These are phyloP conservation scores for Pollenia angustigena DNA, from an alignment of 2,888 invertebrate species.

Conservation along the genomic window DNA sequence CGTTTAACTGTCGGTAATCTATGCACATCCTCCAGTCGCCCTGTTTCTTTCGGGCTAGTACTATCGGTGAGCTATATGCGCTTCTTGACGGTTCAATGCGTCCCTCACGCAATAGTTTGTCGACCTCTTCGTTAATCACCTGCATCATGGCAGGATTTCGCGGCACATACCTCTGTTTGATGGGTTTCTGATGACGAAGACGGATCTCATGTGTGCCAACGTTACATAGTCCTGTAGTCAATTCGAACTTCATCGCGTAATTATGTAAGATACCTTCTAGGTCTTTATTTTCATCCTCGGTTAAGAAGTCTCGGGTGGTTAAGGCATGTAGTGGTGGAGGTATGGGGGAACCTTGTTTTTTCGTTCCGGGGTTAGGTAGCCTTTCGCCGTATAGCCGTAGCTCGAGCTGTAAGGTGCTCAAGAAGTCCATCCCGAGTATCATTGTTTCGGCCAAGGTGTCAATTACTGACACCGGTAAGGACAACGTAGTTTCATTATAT, in stretches of 20 bases:
- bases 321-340: neutral
- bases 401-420: neutral
- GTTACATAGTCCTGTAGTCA: neutral
- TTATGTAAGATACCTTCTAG: neutral
- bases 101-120: conserved; percentile 27
- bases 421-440: conserved; percentile 17
- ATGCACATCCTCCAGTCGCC: conserved; percentile 62
- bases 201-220: conserved; percentile 11
- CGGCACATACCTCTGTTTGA: conserved; percentile 61
- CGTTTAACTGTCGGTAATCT: conserved; percentile 47
- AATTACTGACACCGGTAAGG: neutral
- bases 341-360: no score
- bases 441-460: conserved; percentile 4
- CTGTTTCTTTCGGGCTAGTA: conserved; percentile 53
- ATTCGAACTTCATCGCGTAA: neutral
- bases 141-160: conserved; percentile 58
- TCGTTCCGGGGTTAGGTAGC: no score
- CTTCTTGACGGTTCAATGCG: conserved; percentile 57
- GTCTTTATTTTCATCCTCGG: neutral
- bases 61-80: conserved; percentile 54
- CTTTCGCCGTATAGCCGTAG: neutral
- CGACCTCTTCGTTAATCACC: conserved; percentile 48
- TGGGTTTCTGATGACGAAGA: conserved; percentile 19
- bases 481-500: neutral
- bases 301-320: neutral